These are phyloP conservation scores for Sinocyclocheilus anshuiensis DNA, from an alignment of 2,113 vertebrate species.

Conservation along the genomic window DNA sequence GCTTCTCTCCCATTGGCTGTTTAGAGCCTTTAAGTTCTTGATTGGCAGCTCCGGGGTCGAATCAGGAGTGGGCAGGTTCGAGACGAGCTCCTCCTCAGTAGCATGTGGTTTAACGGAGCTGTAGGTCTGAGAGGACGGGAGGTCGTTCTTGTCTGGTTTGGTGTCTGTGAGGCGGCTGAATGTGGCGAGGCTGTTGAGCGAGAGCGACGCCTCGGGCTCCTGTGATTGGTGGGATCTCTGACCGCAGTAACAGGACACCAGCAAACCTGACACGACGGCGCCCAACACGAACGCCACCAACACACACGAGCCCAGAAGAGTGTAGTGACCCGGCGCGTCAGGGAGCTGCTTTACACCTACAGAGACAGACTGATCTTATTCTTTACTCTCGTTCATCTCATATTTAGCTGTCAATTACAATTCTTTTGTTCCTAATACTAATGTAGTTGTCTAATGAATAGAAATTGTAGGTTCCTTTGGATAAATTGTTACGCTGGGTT, in stretches of 20 bases:
- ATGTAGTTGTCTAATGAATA: too few relatives aligned
- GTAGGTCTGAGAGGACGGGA: slow-evolving; percentile 73
- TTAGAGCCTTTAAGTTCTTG: slow-evolving; percentile 68
- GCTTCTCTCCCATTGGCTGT: slow-evolving; percentile 77
- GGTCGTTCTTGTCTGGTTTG: slow-evolving; percentile 73
- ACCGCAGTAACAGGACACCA: slow-evolving; percentile 84
- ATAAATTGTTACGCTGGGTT: not conserved
- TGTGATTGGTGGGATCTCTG: slow-evolving; percentile 64
- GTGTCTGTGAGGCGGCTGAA: slow-evolving; percentile 77
- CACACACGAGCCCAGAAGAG: slow-evolving; percentile 78
- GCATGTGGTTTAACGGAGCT: slow-evolving; percentile 59
- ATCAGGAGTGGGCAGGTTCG: slow-evolving; percentile 81
- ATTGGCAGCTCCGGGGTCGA: slow-evolving; percentile 80
- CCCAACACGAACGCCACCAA: slow-evolving; percentile 83
- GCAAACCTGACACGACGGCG: slow-evolving; percentile 78
- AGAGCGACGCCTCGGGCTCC: slow-evolving; percentile 73
- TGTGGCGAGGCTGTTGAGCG: slow-evolving; percentile 80
- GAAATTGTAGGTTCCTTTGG: slow-evolving; percentile 16
- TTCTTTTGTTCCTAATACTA: too few relatives aligned
- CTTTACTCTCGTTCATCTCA: too few relatives aligned
- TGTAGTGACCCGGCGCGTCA: slow-evolving; percentile 69
- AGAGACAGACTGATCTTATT: not conserved
- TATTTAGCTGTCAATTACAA: too few relatives aligned
- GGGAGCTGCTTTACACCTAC: slow-evolving; percentile 70
- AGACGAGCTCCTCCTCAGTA: slow-evolving; percentile 69